A percentile compares a stretch with the other conserved stretches of the same genome.
Conservation (phyloP, 1,140 invertebrate species). For the Marisa cornuarietis region DNA sequence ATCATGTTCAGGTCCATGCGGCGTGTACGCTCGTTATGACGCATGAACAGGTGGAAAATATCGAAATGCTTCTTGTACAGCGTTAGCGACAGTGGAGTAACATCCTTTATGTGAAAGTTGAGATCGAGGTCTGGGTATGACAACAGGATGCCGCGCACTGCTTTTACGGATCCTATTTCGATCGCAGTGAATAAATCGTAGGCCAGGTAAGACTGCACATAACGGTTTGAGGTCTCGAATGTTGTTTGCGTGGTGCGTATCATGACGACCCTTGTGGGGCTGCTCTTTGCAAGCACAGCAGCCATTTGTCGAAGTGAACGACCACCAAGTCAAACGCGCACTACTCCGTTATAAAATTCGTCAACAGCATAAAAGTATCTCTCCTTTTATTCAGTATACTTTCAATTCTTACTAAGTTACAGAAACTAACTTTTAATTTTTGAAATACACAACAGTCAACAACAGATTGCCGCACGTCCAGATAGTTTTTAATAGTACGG, state of each 20-base stretch:
- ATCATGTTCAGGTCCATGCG: conserved; percentile 57
- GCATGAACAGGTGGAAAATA: conserved; percentile 56
- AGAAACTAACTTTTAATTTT: too few relatives aligned
- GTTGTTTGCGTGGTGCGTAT: conserved; percentile 41
- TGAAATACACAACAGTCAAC: too few relatives aligned
- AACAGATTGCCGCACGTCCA: too few relatives aligned
- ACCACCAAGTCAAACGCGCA: too few relatives aligned
- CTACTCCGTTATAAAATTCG: too few relatives aligned
- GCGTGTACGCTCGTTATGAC: conserved; percentile 51
- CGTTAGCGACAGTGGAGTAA: conserved; percentile 56
- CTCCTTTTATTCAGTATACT: too few relatives aligned
- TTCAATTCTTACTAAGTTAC: too few relatives aligned
- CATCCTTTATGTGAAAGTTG: conserved; percentile 57
- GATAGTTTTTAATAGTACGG: too few relatives aligned
- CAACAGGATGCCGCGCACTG: conserved; percentile 50
- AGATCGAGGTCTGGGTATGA: conserved; percentile 60
- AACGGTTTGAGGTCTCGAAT: conserved; percentile 55
- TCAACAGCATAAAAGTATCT: too few relatives aligned
- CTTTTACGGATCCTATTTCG: conserved; percentile 35
- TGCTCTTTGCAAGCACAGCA: conserved; percentile 27
- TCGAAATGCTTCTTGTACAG: conserved; percentile 57
- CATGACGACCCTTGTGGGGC: conserved; percentile 27
- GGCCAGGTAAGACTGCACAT: conserved; percentile 54
- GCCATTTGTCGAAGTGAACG: conserved; percentile 2
- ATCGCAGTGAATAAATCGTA: conserved; percentile 58